Base-by-base conservation (phyloP, 2,797 vertebrate species). In the Aulostomus chinensis region DNA sequence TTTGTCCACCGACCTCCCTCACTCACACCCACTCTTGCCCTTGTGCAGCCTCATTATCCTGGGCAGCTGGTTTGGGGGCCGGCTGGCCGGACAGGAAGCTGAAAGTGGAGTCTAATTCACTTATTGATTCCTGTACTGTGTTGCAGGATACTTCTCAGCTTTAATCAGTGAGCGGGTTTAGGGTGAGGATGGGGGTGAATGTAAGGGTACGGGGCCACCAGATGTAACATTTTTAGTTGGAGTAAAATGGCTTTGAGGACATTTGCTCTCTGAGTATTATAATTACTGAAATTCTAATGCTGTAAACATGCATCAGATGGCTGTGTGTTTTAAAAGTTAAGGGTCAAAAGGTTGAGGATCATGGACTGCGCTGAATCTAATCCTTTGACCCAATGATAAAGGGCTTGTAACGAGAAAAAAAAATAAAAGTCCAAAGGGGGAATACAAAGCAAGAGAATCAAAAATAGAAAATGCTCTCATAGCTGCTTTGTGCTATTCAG, bases 51-150 rank as follows among this genome's bases (percentile, higher is more conserved):
- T 83, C 64, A 86, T 86, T 87, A 86, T 77, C 86, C 71, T 31
- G 57, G 86, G 84, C 92, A 93, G 92, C 92, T 93, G 92, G 52
- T 76, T 80, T 62, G 33, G 58, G 77, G 68, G 80, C 84, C 73
- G 72, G 80, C 89, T 89, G 91, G 78, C 46, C 71, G 70, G 79
- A 86, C 83, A 86, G 89, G 87, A 88, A 88, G 88, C 84, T 85
- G 67, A 84, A 85, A 85, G 84, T 79, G 82, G 85, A 85, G 81
- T 78, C 86, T 92, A 91, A 93, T 93, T 92, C 91, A 93, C 90
- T 93, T 93, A 93, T 91, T 91, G 81, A 83, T 88, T 70, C 87
- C 85, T 91, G 90, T 88, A 82, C 85, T 71, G 86, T 90, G 88
- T 88, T 91, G 92, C 86, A 89, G 89, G 89, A 91, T 83, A 68